Base-by-base conservation (phyloP, 2,113 vertebrate genomes). In the Stigmatopora argus region DNA sequence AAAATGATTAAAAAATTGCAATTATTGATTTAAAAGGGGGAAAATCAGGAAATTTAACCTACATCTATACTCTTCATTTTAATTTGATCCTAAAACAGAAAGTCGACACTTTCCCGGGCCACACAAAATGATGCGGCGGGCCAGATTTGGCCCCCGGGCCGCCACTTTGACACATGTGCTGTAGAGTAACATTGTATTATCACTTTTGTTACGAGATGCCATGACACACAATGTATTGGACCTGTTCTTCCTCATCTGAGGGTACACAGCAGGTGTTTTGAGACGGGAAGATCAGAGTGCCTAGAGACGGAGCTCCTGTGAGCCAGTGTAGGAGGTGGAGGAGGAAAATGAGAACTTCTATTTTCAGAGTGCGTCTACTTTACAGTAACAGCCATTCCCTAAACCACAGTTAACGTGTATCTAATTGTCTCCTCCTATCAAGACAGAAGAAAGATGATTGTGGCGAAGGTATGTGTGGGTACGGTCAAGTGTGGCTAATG, bases 191-290 rank as follows among this genome's bases (percentile, higher is more conserved):
- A 17, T 21, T 12, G 19, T 53, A 23, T 53, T 53, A 21, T 1
- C 19, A 21, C 49, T 52, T 41, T 52, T 21, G 49, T 53, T 26
- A 53, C 53, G 14, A 31, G 23, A 2, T 47, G 4, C 71, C 60
- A 78, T 70, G 67, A 65, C 72, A 78, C 69, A 67, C 73, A 72
- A 62, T 69, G 65, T 75, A 68, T 76, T 65, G n/a, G 26, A 26
- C 47, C 38, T 21, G 21, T 14, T 21, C 69, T 19, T 44, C 26
- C 61, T 67, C 52, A 65, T 73, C 71, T 78, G 69, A 80, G 77
- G 79, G 73, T 70, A 80, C 70, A 67, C 76, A 81, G 86, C 78
- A 76, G 82, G 85, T 83, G 80, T 85, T 83, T 83, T 74, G 85
- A 75, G 80, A 86, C 84, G 79, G 5, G 38, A 56, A 56, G 53